A percentile compares a stretch with the other conserved stretches of the same genome.
Evolutionary conservation across 2,113 vertebrate genomes (phyloP).

Genomic region (Gymnogyps californianus): DNA sequence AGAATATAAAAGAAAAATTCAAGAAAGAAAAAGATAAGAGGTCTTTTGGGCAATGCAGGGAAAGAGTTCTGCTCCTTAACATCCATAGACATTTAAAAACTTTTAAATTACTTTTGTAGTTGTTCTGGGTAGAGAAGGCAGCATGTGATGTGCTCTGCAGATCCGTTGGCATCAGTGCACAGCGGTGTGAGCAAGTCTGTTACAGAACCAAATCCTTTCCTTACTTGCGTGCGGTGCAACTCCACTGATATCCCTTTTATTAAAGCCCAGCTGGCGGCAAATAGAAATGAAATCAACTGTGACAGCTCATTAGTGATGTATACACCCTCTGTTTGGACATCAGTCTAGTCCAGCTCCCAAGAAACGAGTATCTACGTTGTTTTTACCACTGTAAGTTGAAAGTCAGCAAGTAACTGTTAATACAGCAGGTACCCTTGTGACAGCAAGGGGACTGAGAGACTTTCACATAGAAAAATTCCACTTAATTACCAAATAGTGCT

Average conservation of each 20-base stretch:
- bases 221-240: background rate
- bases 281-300: slow-evolving; percentile 1
- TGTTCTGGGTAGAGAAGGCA: background rate
- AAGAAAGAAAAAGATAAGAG: background rate
- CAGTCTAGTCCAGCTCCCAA: background rate
- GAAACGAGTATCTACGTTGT: rapidly evolving
- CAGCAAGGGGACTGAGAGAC: rapidly evolving
- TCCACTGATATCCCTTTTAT: background rate
- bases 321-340: background rate
- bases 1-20: background rate
- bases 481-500: background rate
- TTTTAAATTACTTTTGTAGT: background rate
- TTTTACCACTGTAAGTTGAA: background rate
- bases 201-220: background rate
- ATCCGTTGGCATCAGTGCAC: background rate
- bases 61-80: background rate
- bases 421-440: background rate
- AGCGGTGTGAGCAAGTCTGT: background rate
- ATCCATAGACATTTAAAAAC: background rate
- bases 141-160: background rate
- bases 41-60: background rate
- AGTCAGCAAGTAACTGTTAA: background rate
- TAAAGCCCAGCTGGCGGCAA: background rate
- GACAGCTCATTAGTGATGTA: background rate
- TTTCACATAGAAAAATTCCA: background rate